These are phyloP conservation scores for Villa cingulata DNA, from an alignment of 2,888 invertebrate species.

Conservation along the genomic window DNA sequence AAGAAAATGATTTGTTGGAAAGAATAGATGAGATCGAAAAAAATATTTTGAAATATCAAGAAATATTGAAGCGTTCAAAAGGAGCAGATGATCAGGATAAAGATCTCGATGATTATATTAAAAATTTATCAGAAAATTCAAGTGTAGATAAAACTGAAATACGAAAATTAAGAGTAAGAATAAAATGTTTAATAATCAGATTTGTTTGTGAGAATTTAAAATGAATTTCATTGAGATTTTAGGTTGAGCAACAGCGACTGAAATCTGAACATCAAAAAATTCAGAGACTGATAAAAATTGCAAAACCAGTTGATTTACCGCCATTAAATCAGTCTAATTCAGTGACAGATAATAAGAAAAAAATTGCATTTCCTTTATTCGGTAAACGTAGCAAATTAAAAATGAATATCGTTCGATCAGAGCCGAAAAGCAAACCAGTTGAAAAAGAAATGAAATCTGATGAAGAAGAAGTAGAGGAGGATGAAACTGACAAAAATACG, in stretches of 20 bases:
- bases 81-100: slow-evolving; percentile 42
- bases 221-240: slow-evolving; percentile 11
- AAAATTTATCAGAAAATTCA: slow-evolving; percentile 44
- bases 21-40: slow-evolving; percentile 50
- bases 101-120: slow-evolving; percentile 76
- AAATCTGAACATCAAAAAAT: slow-evolving; percentile 54
- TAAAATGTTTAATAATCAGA: background rate
- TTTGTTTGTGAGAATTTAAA: background rate
- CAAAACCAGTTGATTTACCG: slow-evolving; percentile 52
- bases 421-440: slow-evolving; percentile 22
- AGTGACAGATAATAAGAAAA: slow-evolving; percentile 13
- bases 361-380: slow-evolving; percentile 33
- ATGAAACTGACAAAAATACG: slow-evolving; percentile 25
- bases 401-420: slow-evolving; percentile 19
- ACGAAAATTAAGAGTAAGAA: slow-evolving; percentile 39
- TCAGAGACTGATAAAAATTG: slow-evolving; percentile 58
- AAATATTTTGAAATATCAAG: slow-evolving; percentile 36
- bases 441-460: slow-evolving; percentile 14
- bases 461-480: slow-evolving; percentile 41
- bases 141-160: slow-evolving; percentile 52
- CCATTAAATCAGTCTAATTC: slow-evolving; percentile 30
- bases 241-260: slow-evolving; percentile 53
- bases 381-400: slow-evolving; percentile 36
- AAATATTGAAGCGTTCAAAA: slow-evolving; percentile 30
- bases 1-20: slow-evolving; percentile 34